These are phyloP conservation scores for Ammodytes marinus DNA, from an alignment of 2,113 vertebrate species.

Conservation along the genomic window DNA sequence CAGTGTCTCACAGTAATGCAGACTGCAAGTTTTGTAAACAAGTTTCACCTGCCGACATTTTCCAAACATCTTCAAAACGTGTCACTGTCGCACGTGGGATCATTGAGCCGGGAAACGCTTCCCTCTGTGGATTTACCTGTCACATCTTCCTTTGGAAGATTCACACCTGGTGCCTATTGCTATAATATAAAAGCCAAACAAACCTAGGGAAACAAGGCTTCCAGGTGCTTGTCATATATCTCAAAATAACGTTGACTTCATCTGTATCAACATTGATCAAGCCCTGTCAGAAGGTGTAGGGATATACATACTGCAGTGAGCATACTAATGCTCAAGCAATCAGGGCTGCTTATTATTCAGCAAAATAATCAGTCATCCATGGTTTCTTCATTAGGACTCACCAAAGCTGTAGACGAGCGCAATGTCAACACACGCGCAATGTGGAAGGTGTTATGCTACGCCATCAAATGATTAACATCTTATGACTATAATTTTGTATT, in stretches of 20 bases:
- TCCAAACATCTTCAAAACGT: conserved; percentile 34
- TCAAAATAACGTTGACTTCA: conserved; percentile 60
- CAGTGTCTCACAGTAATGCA: conserved; percentile 14
- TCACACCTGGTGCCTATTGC: conserved; percentile 47
- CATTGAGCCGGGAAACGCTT: conserved; percentile 36
- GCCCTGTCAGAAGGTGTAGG: conserved; percentile 40
- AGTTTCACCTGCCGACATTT: conserved; percentile 50
- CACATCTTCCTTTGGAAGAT: conserved; percentile 64
- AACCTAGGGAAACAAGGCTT: conserved; percentile 39
- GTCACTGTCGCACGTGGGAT: conserved; percentile 53
- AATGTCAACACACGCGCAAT: background rate
- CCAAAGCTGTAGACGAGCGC: background rate
- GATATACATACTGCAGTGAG: background rate
- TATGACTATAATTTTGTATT: background rate
- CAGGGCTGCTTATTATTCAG: conserved; percentile 16
- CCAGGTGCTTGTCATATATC: conserved; percentile 49
- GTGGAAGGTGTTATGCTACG: background rate
- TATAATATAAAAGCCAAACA: conserved; percentile 60
- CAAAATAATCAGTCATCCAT: conserved; percentile 28
- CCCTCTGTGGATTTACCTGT: conserved; percentile 72
- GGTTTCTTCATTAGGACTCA: conserved; percentile 2
- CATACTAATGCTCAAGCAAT: conserved; percentile 14
- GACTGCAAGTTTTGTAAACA: conserved; percentile 53
- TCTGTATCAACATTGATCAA: conserved; percentile 54
- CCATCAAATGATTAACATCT: conserved; percentile 5